These are phyloP conservation scores for Tokudaia muenninki DNA, from an alignment of 2,797 vertebrate species.

Conservation along the genomic window DNA sequence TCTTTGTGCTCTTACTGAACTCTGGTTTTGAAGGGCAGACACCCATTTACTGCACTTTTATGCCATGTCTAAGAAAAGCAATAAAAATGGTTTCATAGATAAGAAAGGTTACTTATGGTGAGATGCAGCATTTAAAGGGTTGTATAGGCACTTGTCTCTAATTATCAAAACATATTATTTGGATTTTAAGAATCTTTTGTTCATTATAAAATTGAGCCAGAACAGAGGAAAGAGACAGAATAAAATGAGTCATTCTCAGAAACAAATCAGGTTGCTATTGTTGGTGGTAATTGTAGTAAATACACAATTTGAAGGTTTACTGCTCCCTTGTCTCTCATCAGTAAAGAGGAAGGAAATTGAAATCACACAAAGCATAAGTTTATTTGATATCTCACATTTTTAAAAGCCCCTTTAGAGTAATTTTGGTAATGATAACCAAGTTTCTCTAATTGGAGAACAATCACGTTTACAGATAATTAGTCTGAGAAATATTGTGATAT, in stretches of 20 bases:
- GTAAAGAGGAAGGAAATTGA: conserved; percentile 66
- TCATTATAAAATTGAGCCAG: conserved; percentile 36
- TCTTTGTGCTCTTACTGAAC: conserved; percentile 33
- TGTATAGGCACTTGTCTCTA: neutral
- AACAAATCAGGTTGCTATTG: conserved; percentile 70
- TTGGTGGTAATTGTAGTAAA: conserved; percentile 73
- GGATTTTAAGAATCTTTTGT: neutral
- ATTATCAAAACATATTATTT: conserved; percentile 38
- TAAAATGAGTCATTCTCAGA: conserved; percentile 67
- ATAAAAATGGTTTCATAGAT: neutral
- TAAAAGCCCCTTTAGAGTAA: conserved; percentile 83
- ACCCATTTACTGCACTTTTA: conserved; percentile 3
- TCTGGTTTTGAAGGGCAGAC: conserved; percentile 11
- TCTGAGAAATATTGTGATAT: conserved; percentile 83
- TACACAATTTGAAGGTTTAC: conserved; percentile 65
- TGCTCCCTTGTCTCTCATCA: conserved; percentile 73
- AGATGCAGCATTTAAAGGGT: conserved; percentile 50
- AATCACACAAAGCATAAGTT: conserved; percentile 68
- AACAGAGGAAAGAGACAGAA: neutral
- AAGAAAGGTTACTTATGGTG: conserved; percentile 48
- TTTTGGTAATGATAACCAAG: conserved; percentile 84
- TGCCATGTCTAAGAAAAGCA: conserved; percentile 54
- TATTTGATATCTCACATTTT: conserved; percentile 78
- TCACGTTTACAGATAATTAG: conserved; percentile 82
- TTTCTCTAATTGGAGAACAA: conserved; percentile 79